Conservation (phyloP, 2,797 vertebrate species). For the Cossypha caffra region DNA sequence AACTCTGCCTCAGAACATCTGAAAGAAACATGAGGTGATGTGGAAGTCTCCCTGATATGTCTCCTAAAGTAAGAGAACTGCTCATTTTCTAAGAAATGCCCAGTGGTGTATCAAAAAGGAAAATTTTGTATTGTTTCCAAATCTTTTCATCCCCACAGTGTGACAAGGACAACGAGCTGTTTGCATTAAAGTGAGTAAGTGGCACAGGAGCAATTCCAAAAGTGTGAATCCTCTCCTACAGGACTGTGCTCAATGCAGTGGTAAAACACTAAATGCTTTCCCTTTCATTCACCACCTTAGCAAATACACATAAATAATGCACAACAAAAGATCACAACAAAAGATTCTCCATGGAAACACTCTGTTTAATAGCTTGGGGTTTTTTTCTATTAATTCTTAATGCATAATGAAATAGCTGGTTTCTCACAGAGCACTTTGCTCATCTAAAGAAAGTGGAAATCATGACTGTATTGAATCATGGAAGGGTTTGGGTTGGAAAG, state of each 20-base stretch:
- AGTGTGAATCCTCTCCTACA: accelerated
- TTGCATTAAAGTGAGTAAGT: neutral
- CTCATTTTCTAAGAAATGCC: neutral
- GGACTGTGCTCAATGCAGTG: neutral
- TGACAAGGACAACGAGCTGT: neutral
- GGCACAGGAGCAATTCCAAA: neutral
- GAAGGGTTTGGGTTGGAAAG: neutral
- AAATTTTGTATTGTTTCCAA: neutral
- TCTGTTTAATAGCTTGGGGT: neutral
- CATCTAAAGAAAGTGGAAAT: neutral
- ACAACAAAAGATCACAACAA: neutral
- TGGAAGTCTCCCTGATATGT: neutral
- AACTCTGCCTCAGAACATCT: neutral
- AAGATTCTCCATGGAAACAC: neutral
- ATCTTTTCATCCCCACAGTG: neutral
- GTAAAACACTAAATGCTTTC: neutral
- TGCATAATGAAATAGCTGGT: neutral
- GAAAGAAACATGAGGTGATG: neutral
- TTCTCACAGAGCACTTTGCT: neutral
- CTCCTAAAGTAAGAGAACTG: neutral
- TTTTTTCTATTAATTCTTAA: neutral
- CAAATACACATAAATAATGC: neutral
- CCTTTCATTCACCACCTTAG: neutral
- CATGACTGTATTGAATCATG: neutral
- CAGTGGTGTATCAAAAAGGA: neutral